phyloP scores from a whole-genome alignment of 2,888 invertebrate genomes.

The Digitonthophagus gazella region DNA sequence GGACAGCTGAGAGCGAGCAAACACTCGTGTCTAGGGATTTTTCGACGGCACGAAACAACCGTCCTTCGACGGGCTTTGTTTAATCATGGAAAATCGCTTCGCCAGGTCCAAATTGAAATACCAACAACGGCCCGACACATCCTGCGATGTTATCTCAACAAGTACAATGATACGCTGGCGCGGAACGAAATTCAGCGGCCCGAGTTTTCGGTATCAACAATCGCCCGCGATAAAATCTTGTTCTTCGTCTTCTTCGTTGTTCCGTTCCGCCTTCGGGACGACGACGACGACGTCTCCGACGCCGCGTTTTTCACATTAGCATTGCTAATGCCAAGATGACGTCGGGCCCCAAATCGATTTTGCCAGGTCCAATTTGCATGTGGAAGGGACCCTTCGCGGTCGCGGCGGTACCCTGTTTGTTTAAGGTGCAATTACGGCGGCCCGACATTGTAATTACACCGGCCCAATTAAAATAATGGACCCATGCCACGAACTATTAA shows the following conservation, averaged over 20 bases:
- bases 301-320: background rate
- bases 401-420: conserved; percentile 41
- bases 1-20: background rate
- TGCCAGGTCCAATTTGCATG: background rate
- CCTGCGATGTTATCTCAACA: background rate
- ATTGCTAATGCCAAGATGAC: background rate
- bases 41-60: background rate
- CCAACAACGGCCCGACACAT: background rate
- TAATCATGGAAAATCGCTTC: background rate
- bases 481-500: conserved; percentile 53
- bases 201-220: background rate
- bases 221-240: background rate
- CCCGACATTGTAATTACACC: conserved; percentile 51
- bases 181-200: background rate
- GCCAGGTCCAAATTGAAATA: background rate
- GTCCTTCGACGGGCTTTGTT: background rate
- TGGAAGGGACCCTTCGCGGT: background rate
- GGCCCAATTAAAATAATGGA: conserved; percentile 54
- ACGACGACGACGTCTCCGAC: background rate
- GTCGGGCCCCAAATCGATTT: background rate
- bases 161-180: background rate
- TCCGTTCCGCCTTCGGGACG: background rate
- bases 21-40: background rate
- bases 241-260: background rate
- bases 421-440: conserved; percentile 44